These are phyloP conservation scores for Chelon auratus DNA, from an alignment of 2,797 vertebrate genomes.

Conservation along the genomic window DNA sequence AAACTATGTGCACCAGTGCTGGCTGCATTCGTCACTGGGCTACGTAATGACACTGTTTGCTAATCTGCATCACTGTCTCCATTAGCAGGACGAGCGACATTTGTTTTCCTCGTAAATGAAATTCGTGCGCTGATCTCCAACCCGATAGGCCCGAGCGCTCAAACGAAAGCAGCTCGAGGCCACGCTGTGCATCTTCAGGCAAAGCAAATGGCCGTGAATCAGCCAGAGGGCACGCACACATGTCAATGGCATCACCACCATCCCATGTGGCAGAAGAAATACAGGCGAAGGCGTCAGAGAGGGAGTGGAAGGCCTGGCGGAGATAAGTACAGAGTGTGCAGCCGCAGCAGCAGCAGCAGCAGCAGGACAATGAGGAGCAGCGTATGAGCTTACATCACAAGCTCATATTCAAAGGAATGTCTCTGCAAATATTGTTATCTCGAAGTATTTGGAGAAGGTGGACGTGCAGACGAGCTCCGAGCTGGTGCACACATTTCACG, in stretches of 20 bases:
- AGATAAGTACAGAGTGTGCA: constrained; percentile 23
- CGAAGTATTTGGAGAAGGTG: background rate
- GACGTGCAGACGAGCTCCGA: background rate
- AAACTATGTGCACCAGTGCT: constrained; percentile 42
- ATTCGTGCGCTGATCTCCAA: background rate
- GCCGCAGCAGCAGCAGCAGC: background rate
- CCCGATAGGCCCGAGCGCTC: background rate
- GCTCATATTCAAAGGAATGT: background rate
- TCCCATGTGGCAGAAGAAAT: background rate
- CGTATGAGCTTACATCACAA: background rate
- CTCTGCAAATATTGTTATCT: constrained; percentile 9
- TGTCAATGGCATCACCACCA: background rate
- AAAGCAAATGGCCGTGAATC: background rate
- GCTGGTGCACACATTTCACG: background rate
- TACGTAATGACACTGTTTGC: constrained; percentile 5
- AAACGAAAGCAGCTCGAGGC: background rate
- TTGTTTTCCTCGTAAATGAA: background rate
- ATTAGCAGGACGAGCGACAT: background rate
- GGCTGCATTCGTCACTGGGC: constrained; percentile 22
- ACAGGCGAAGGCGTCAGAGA: constrained; percentile 8
- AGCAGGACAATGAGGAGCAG: background rate
- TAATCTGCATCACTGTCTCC: background rate
- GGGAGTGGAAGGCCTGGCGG: background rate
- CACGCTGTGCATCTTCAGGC: background rate
- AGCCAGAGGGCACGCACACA: background rate